Evolutionary conservation across 2,888 invertebrate genomes (phyloP).

Genomic region (Dorcus hopei): DNA sequence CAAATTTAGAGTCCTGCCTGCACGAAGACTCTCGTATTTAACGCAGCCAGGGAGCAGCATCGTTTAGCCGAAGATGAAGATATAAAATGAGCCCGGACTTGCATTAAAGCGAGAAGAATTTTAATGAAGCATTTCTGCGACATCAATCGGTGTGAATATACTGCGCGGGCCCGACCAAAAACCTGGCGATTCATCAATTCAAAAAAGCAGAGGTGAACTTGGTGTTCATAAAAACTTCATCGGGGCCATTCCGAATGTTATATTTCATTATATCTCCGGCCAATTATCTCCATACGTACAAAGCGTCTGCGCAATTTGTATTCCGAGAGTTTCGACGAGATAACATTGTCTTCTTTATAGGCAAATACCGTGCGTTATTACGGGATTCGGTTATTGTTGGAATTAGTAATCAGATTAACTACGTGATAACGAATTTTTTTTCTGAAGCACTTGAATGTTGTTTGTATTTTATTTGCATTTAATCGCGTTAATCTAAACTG

Average conservation of each 20-base stretch:
- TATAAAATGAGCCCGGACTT: background rate
- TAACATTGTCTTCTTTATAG: slow-evolving; percentile 32
- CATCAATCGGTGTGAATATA: background rate
- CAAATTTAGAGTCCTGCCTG: background rate
- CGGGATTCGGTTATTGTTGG: slow-evolving; percentile 5
- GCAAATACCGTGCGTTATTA: slow-evolving; percentile 21
- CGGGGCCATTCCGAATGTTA: slow-evolving; percentile 26
- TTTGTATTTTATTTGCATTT: no score
- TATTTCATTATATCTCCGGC: slow-evolving; percentile 30
- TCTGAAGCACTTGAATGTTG: no score
- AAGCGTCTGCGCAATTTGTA: slow-evolving; percentile 34
- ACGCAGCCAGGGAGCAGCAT: background rate
- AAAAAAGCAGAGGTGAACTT: no score
- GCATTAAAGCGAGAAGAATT: background rate
- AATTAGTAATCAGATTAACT: background rate
- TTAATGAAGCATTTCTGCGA: background rate
- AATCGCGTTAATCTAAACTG: no score
- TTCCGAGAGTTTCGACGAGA: slow-evolving; percentile 20
- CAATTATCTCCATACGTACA: slow-evolving; percentile 29
- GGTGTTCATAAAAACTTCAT: slow-evolving; percentile 28
- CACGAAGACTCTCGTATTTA: no score
- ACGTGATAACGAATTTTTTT: no score
- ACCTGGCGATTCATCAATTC: background rate
- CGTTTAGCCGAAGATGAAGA: background rate
- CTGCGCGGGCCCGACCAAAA: background rate